Percentiles rank a stretch among this genome's conserved stretches.
Conservation (phyloP, 2,888 invertebrate species). For the Nomada ruficornis region DNA sequence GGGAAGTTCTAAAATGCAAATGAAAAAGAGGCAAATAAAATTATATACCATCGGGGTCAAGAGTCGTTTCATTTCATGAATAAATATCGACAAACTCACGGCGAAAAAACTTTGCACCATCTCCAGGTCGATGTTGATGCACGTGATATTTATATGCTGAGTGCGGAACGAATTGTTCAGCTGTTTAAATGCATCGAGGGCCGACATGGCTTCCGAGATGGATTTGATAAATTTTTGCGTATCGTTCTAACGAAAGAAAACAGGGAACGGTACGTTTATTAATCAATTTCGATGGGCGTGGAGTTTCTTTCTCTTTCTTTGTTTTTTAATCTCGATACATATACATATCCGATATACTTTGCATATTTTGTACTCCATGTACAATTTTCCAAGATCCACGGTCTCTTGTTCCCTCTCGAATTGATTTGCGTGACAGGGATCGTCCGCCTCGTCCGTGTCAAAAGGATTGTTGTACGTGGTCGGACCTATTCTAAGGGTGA, state of each 20-base stretch:
- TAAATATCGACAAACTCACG: conserved; percentile 53
- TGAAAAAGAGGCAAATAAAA: too few relatives aligned
- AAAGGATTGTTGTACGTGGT: conserved; percentile 60
- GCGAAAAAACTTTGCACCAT: conserved; percentile 64
- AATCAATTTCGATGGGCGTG: neutral
- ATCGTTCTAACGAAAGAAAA: conserved; percentile 59
- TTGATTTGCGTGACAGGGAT: conserved; percentile 47
- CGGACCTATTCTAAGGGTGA: conserved; percentile 73
- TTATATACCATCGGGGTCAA: neutral
- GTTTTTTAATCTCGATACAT: neutral
- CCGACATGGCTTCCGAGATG: conserved; percentile 59
- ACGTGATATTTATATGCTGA: conserved; percentile 51
- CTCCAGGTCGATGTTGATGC: conserved; percentile 58
- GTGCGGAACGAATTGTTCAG: conserved; percentile 48
- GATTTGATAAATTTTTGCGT: conserved; percentile 49
- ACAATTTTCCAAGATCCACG: conserved; percentile 67
- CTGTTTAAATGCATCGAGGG: conserved; percentile 59
- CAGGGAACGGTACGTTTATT: neutral
- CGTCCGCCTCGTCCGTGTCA: conserved; percentile 33
- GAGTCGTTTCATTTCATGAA: neutral
- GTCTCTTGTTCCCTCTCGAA: conserved; percentile 26
- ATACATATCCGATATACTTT: conserved; percentile 59
- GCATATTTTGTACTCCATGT: conserved; percentile 70
- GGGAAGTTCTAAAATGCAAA: conserved; percentile 64
- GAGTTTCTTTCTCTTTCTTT: neutral